Conservation (phyloP, 2,113 vertebrate genomes). For the Bufo bufo region DNA sequence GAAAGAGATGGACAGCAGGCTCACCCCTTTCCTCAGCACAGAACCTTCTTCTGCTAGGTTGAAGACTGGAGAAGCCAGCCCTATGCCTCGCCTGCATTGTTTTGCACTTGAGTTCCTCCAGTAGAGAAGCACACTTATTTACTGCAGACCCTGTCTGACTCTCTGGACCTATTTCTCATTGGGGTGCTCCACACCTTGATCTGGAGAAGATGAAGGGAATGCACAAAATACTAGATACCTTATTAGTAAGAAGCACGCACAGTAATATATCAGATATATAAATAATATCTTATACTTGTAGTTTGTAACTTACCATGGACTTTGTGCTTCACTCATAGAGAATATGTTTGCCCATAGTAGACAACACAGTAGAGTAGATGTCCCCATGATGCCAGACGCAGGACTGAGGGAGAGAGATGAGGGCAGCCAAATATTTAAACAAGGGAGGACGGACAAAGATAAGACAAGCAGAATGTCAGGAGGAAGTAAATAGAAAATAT, state of each 20-base stretch:
- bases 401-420: background rate
- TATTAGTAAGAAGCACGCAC: background rate
- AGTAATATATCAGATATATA: background rate
- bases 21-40: no score
- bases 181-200: no score
- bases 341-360: conserved; percentile 46
- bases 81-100: no score
- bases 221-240: background rate
- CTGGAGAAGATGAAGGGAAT: background rate
- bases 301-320: conserved; percentile 27
- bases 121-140: no score
- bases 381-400: conserved; percentile 25
- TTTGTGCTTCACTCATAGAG: background rate
- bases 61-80: no score
- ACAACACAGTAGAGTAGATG: conserved; percentile 5
- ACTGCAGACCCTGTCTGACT: no score
- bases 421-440: conserved; percentile 7
- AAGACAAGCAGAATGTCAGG: background rate
- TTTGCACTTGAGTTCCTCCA: no score
- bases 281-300: background rate
- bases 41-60: no score
- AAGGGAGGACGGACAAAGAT: conserved; percentile 18
- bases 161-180: no score
- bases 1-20: no score
- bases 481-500: background rate